Conservation (phyloP, 2,797 vertebrate species). For the Gymnothorax javanicus region DNA sequence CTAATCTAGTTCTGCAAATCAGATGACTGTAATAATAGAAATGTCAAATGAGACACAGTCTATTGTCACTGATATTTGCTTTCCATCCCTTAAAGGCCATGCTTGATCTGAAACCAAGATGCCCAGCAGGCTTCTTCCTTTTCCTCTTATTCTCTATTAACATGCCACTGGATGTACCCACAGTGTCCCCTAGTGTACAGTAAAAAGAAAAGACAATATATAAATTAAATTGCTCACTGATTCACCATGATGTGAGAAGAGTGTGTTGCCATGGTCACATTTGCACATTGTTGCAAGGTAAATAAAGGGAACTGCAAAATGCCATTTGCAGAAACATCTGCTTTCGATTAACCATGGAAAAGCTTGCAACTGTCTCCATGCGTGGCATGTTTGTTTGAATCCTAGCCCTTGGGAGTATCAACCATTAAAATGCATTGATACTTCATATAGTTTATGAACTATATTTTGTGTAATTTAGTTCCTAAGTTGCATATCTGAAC, state of each 20-base stretch:
- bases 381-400: background rate
- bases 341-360: background rate
- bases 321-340: background rate
- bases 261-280: slow-evolving; percentile 25
- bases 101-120: slow-evolving; percentile 44
- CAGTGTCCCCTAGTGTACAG: slow-evolving; percentile 49
- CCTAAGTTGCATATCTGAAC: no score
- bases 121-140: slow-evolving; percentile 26
- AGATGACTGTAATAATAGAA: slow-evolving; percentile 49
- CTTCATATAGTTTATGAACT: background rate
- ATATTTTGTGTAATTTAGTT: no score
- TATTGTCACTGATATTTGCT: slow-evolving; percentile 46
- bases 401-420: background rate
- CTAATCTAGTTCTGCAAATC: slow-evolving; percentile 45
- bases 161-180: slow-evolving; percentile 26
- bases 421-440: background rate
- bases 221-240: background rate
- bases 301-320: slow-evolving; percentile 4
- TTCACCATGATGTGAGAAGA: background rate
- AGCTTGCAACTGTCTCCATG: background rate
- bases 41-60: slow-evolving; percentile 50
- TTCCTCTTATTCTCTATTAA: background rate
- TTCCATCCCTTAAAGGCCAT: slow-evolving; percentile 43
- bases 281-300: slow-evolving; percentile 17
- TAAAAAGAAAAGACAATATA: background rate